phyloP scores from a whole-genome alignment of 2,888 invertebrate genomes.

The Nomada lathburiana region DNA sequence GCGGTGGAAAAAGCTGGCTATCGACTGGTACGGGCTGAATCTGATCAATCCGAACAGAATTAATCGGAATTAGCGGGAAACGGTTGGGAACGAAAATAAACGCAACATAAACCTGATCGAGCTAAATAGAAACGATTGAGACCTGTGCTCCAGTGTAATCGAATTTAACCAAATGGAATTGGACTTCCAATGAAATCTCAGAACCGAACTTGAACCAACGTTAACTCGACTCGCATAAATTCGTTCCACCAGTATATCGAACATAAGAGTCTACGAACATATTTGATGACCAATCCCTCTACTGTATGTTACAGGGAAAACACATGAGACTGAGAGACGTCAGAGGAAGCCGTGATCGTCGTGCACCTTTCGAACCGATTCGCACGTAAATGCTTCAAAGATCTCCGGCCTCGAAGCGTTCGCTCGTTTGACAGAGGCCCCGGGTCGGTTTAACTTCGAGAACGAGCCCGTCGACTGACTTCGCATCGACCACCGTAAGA shows the following conservation, averaged over 20 bases:
- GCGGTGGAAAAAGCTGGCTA: neutral
- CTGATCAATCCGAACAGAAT: slow-evolving; percentile 3
- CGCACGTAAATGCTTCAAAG: slow-evolving; percentile 42
- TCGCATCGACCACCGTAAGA: slow-evolving; percentile 42
- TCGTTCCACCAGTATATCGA: neutral
- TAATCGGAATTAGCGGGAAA: neutral
- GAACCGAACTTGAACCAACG: slow-evolving; percentile 5
- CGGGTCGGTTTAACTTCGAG: slow-evolving; percentile 52
- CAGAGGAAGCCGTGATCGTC: slow-evolving; percentile 13
- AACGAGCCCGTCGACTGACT: slow-evolving; percentile 42
- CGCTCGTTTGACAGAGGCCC: slow-evolving; percentile 20
- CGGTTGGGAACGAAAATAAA: neutral
- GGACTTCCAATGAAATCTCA: no score
- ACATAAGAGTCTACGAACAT: neutral
- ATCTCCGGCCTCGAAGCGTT: slow-evolving; percentile 8
- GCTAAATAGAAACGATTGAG: neutral
- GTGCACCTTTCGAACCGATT: slow-evolving; percentile 16
- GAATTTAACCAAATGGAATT: neutral
- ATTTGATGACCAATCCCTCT: slow-evolving; percentile 5
- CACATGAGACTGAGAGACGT: slow-evolving; percentile 11
- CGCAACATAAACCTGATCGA: neutral
- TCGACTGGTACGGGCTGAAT: slow-evolving; percentile 9
- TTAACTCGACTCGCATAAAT: neutral
- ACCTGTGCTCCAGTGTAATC: neutral
- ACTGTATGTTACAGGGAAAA: slow-evolving; percentile 58